These are phyloP conservation scores for Mus musculus DNA, from an alignment of 2,113 vertebrate species.

Conservation along the genomic window DNA sequence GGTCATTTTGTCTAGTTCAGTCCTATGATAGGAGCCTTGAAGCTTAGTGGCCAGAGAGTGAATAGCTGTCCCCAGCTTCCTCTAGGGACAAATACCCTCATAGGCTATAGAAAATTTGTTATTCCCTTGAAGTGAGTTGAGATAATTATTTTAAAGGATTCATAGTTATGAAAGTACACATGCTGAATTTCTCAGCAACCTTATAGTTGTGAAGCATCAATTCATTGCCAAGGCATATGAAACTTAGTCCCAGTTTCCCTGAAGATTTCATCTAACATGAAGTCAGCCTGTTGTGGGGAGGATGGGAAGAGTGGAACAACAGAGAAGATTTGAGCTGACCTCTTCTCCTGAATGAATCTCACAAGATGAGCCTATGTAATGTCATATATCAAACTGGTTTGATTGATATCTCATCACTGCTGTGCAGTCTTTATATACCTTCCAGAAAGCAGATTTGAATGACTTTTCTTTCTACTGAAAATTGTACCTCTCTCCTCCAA, in stretches of 20 bases:
- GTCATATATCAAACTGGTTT: neutral
- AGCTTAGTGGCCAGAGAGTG: neutral
- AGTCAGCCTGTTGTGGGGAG: conserved; percentile 23
- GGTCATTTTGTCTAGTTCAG: neutral
- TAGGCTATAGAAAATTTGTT: conserved; percentile 5
- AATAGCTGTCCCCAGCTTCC: neutral
- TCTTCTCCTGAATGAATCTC: neutral
- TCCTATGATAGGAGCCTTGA: neutral
- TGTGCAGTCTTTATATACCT: neutral
- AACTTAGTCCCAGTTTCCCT: conserved; percentile 3
- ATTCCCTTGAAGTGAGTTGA: conserved; percentile 48
- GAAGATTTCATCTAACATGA: conserved; percentile 14
- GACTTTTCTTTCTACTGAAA: conserved; percentile 50
- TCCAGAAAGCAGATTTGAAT: conserved; percentile 57
- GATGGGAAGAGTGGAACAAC: neutral
- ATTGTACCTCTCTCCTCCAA: neutral
- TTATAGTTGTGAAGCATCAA: conserved; percentile 29
- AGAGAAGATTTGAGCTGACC: neutral
- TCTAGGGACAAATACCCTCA: neutral
- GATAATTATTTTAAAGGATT: conserved; percentile 52
- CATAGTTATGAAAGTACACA: conserved; percentile 43
- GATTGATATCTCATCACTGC: conserved; percentile 32
- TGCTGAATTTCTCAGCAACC: conserved; percentile 60
- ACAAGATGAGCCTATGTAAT: neutral
- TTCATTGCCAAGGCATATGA: conserved; percentile 6